Base-by-base conservation (phyloP, 2,113 vertebrate genomes). In the Scalopus aquaticus region DNA sequence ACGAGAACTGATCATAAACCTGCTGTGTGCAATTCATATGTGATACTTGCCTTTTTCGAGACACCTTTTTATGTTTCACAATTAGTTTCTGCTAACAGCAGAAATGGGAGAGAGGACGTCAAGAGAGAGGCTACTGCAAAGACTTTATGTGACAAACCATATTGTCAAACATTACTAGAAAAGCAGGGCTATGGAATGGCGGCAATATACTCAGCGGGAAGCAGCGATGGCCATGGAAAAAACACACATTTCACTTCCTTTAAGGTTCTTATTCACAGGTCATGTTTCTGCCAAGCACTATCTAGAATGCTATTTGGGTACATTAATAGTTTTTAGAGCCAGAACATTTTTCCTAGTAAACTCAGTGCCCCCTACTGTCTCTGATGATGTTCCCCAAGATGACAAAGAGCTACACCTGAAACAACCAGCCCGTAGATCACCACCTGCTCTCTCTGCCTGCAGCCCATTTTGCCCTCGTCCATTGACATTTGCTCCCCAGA, bases 21-120 rank as follows among this genome's bases (percentile, higher is more conserved):
- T 80, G 39, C 72, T 67, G 9, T 90, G 32, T 62, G 74, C 83
- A 69, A 32, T 84, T 94, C 82, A 83, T 90, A 46, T 60, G 74
- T 39, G 65, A 72, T 44, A 51, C 35, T 87, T 91, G 58, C 46
- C 74, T 91, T 94, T 87, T 92, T 54, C 69, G 73, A n/a, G 86
- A 82, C 28, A 76, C 30, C 24, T 62, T 90, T 86, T 88, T 91
- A 67, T 74, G 74, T 79, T 70, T 80, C 58, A 60, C 30, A 64
- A 91, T 76, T 44, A 79, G 30, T 17, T 46, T 88, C 82, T 70
- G 46, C 44, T 67, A 84, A 87, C 70, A 77, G 69, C 74, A 64
- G 88, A 93, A 94, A 44, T 39, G 39, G 39, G 76, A 85, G 67
- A 49, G 28, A 93, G 73, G 77, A 69, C 44, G 51, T 95, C 15